Conservation (phyloP, 1,140 invertebrate genomes). For the Neuroterus valhalla region DNA sequence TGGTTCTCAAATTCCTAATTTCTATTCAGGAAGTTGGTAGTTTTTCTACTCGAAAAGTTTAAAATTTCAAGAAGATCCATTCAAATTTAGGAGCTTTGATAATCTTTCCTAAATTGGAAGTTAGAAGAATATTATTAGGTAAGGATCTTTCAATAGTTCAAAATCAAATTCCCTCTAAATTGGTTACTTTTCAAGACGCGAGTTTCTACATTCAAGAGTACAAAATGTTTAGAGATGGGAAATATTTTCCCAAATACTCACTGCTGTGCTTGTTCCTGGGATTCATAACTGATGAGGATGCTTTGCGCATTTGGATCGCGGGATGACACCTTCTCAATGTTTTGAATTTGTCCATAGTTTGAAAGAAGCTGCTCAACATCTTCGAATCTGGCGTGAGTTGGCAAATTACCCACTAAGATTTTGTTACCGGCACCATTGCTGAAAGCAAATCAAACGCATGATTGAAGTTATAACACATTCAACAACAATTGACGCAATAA, state of each 20-base stretch:
- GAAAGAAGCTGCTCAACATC: constrained; percentile 89
- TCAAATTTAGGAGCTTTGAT: no score
- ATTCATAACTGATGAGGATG: constrained; percentile 91
- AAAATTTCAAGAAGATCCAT: no score
- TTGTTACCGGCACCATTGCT: constrained; percentile 83
- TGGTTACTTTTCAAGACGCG: no score
- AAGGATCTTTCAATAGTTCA: no score
- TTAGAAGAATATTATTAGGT: no score
- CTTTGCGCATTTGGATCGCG: constrained; percentile 86
- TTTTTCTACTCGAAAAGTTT: no score
- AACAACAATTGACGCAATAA: constrained; percentile 26
- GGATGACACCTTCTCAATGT: constrained; percentile 88
- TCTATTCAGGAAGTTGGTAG: no score
- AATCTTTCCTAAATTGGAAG: no score
- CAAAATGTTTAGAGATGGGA: no score
- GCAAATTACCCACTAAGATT: constrained; percentile 91
- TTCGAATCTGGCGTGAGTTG: constrained; percentile 85
- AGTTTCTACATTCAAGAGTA: no score
- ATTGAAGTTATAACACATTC: constrained; percentile 2
- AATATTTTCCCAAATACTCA: constrained; percentile 82
- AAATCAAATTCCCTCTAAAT: no score
- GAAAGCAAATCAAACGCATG: constrained; percentile 46
- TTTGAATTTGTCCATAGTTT: constrained; percentile 87
- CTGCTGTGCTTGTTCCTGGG: constrained; percentile 91
- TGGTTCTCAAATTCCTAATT: no score